Conservation (phyloP, 1,140 invertebrate genomes). For the Tetramorium simillimum region DNA sequence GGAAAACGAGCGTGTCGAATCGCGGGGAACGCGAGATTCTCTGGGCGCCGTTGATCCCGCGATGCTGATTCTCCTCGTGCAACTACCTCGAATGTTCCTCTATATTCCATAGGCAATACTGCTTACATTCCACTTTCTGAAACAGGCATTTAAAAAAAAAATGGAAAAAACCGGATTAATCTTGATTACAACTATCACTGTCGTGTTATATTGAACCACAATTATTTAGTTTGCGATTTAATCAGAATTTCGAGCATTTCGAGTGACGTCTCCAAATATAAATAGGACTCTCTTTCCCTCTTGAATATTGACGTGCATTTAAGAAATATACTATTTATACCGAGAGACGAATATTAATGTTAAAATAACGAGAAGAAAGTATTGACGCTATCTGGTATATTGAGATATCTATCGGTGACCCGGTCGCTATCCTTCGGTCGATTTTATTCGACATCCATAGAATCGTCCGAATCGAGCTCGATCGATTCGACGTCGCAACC, state of each 20-base stretch:
- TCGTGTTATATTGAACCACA: background rate
- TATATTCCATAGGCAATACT: background rate
- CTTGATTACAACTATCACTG: background rate
- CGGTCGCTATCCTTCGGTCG: background rate
- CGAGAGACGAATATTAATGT: background rate
- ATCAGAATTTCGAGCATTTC: background rate
- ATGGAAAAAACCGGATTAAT: background rate
- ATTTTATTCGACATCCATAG: conserved; percentile 44
- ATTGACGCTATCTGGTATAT: background rate
- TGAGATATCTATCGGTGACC: background rate
- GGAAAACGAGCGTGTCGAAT: conserved; percentile 65
- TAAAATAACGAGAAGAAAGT: conserved; percentile 27
- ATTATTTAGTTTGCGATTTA: background rate
- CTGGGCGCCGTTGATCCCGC: background rate
- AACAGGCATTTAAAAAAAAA: background rate
- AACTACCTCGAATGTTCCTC: background rate
- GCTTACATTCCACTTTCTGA: background rate
- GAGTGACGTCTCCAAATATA: background rate
- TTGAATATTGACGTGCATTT: background rate
- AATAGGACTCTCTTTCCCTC: background rate
- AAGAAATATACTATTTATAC: background rate
- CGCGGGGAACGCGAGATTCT: conserved; percentile 10
- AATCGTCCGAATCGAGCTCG: conserved; percentile 28
- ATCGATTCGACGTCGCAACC: conserved; percentile 48
- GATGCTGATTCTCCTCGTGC: conserved; percentile 9